Base-by-base conservation (phyloP, 2,113 vertebrate species). In the Austrofundulus limnaeus region DNA sequence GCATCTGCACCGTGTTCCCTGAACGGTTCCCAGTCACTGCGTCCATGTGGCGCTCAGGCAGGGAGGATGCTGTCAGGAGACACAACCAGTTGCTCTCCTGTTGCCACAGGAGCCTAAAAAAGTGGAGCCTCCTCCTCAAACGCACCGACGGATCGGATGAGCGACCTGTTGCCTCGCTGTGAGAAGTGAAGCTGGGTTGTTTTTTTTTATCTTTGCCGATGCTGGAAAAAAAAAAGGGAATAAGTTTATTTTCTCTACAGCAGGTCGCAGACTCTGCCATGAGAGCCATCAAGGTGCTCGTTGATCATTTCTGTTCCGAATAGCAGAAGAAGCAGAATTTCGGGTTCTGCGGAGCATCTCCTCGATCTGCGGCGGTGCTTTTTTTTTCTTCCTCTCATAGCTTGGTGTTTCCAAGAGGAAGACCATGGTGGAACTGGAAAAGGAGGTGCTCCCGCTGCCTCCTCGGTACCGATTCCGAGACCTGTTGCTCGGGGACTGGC, bases 401-500 rank as follows among this genome's bases (percentile, higher is more conserved):
- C 48, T 80, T 45, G 46, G 71, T 73, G 51, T 61, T 72, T 70
- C 51, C 47, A 78, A 70, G 65, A 81, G 78, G 67, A 66, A 25
- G 51, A 88, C 70, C 59, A 93, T 92, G 91, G 92, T 92, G 52
- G 93, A 94, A 81, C 71, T 94, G 85, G 93, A 94, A 62, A 94
- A 94, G 82, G 93, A 94, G 47, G 93, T 94, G 49, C 89, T 93
- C 76, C 93, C 93, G 46, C 75, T 94, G 71, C 93, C 93, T 31
- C 93, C 93, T 55, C 91, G 93, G 82, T 94, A 94, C 85, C 91
- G 93, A 75, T 94, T 94, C 90, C 90, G 93, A 78, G 93, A 94
- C 92, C 89, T 94, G 91, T 92, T 94, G 89, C 93, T 94, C 76
- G 93, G 93, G 37, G 93, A 94, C 87, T 94, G 93, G 93, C 93